phyloP scores from a whole-genome alignment of 1,140 invertebrate genomes.

The Armadillidium nasatum region DNA sequence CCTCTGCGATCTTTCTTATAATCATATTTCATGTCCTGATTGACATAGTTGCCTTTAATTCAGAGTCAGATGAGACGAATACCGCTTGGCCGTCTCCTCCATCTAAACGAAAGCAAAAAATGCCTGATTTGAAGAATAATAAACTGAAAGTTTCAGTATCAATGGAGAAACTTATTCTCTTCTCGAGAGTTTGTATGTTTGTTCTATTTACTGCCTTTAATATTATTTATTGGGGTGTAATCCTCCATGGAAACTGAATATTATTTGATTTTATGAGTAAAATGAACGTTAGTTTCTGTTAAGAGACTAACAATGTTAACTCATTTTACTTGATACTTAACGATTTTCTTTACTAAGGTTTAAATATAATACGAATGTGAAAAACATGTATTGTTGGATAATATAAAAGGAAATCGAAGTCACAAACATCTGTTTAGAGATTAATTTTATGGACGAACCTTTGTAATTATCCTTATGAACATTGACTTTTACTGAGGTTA shows the following conservation, averaged over 20 bases:
- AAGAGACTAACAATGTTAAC: no score
- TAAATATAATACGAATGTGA: no score
- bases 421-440: no score
- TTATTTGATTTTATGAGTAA: no score
- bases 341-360: no score
- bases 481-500: no score
- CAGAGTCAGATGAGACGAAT: not conserved
- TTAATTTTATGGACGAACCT: no score
- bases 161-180: not conserved
- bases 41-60: conserved; percentile 19
- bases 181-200: not conserved
- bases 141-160: not conserved
- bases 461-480: no score
- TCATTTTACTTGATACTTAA: no score
- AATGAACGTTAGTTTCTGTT: no score
- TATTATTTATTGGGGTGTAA: conserved; percentile 22
- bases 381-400: no score
- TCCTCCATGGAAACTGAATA: not conserved
- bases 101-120: not conserved
- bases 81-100: not conserved
- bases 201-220: conserved; percentile 19
- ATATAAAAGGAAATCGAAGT: no score
- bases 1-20: conserved; percentile 27
- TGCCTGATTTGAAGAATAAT: not conserved
- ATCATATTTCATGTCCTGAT: conserved; percentile 35